Percentiles rank a stretch among this genome's conserved stretches.
These are phyloP conservation scores for Melikaiella ostensackeni DNA, from an alignment of 2,888 invertebrate genomes.

Conservation along the genomic window DNA sequence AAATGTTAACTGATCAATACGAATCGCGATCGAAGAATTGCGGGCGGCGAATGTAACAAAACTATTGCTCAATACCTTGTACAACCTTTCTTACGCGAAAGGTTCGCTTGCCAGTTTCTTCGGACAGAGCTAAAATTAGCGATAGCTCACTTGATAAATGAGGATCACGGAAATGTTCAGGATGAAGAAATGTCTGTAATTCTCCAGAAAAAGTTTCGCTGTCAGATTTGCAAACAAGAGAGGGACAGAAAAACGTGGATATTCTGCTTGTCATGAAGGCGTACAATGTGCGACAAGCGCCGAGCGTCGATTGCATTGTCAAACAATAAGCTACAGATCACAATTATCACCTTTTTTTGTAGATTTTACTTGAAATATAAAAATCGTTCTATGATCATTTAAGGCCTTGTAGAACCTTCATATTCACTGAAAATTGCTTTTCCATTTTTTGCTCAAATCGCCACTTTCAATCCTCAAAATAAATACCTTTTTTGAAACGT, in stretches of 20 bases:
- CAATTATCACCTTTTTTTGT: background rate
- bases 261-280: background rate
- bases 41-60: background rate
- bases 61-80: background rate
- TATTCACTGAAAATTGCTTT: slow-evolving; percentile 3
- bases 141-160: background rate
- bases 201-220: background rate
- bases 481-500: background rate
- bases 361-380: background rate
- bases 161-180: background rate
- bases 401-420: too few species aligned
- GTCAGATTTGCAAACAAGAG: background rate
- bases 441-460: background rate
- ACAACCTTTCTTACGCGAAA: slow-evolving; percentile 1
- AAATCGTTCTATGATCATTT: too few species aligned
- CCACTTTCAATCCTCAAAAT: background rate
- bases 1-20: background rate
- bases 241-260: background rate
- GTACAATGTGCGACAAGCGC: background rate
- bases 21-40: background rate
- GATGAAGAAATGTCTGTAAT: background rate
- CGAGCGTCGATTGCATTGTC: background rate
- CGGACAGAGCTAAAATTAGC: too few species aligned
- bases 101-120: too few species aligned
- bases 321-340: background rate